Evolutionary conservation across 2,888 invertebrate species (phyloP), one percentile per base, ranked within the genome.

Genomic region (Diadegma fenestrale): DNA sequence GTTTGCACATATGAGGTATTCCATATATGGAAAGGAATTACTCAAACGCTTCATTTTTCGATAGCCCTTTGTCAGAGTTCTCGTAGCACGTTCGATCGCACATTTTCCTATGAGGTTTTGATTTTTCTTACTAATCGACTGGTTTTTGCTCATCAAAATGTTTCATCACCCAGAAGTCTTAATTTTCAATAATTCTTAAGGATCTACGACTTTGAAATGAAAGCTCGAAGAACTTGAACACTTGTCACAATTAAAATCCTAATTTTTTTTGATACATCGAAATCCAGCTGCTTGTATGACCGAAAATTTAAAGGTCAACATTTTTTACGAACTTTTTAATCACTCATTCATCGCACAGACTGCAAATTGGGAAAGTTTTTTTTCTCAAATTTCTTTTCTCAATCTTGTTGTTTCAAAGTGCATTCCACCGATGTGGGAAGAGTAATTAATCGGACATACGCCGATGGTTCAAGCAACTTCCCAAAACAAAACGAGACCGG

Each of bases 401-500:
- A 0, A 54, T 22, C 22, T 19, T 7, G 19, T 54, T 12, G 22
- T 22, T 22, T 3, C 10, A 22, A 54, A 54, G 22, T 54, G 22
- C 22, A 22, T 54, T 54, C 10, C 19, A 19, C 7, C 10, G 19
- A 51, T 19, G 6, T n/a, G 41, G 72, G 14, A 45, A 30, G 68
- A 54, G 73, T 84, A 84, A 84, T 84, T 84, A 84, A 80, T 84
- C 84, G 77, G 64, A 76, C 73, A 51, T 72, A 37, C 66, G 72
- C 10, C 45, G 43, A 61, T 64, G n/a, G 26, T 71, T 17, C 41
- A 14, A 45, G 76, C 41, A 77, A 43, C 17, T 41, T 72, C 37
- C 33, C 33, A 19, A 37, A 51, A 51, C 22, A 26, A 17, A 71
- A 37, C 72, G 30, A 54, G 80, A 54, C 8, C 33, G 19, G 63